Evolutionary conservation across 1,140 invertebrate species (phyloP), one percentile per base, ranked within the genome.

Genomic region (Cotesia chilonis): DNA sequence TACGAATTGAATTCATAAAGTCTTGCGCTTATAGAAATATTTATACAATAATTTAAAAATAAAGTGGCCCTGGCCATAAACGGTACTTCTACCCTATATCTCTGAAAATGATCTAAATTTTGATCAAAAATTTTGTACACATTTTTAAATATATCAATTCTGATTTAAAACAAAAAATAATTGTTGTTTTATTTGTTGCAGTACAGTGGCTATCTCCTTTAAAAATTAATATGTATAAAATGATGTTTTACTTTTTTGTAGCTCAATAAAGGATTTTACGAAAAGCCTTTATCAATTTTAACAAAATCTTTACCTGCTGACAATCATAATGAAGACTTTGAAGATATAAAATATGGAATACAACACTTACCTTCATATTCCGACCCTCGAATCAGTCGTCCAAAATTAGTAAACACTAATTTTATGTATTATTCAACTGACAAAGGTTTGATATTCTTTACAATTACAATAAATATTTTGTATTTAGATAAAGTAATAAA

Each of bases 231-330:
- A 28, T 28, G 28, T 2, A 28, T 28, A 28, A 28, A 28, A 28
- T 28, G 28, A 35, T 52, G 38, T 71, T 17, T 47, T 63, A 35
- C 76, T 75, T 72, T 73, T n/a, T 68, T 89, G 88, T 81, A 86
- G 55, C 87, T 88, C 36, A 86, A 86, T 55, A 87, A 85, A 80
- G 83, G 87, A 3, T 90, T 87, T 61, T 88, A 88, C 71, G 88
- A 89, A 71, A 86, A 84, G 28, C 84, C 87, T 14, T 79, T 88
- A 70, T 74, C 83, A 0, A 78, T 83, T 57, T 72, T 79, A 73
- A 75, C 80, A 6, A 82, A 82, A 69, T 66, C 80, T 9, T 68
- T 78, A 1, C 75, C 77, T 14, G 70, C 79, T 1, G 82, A 83
- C 17, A 82, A 83, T 65, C 74, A 20, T 67, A 84, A 83, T 73